phyloP scores from a whole-genome alignment of 2,113 vertebrate genomes.

The Hemiscyllium ocellatum region DNA sequence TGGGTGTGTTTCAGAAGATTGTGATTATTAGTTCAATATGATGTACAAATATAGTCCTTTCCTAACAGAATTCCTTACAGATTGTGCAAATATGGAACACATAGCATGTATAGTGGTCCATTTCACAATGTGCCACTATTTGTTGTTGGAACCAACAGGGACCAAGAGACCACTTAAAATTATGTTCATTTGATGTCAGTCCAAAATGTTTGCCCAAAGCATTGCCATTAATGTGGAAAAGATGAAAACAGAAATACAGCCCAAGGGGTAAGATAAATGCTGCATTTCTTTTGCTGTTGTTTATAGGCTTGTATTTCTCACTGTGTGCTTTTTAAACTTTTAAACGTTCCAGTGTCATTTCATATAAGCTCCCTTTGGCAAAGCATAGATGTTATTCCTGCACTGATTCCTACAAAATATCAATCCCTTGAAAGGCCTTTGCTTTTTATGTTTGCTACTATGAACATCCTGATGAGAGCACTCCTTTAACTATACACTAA shows the following conservation, averaged over 20 bases:
- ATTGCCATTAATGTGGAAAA: background rate
- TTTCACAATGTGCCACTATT: background rate
- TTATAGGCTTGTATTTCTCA: background rate
- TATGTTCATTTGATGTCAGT: background rate
- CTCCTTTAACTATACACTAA: background rate
- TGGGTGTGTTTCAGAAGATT: background rate
- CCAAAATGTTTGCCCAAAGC: background rate
- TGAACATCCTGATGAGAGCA: background rate
- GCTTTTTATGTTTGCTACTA: background rate
- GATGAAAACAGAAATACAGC: background rate
- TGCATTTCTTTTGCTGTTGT: background rate
- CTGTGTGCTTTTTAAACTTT: background rate
- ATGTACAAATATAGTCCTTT: background rate
- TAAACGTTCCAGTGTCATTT: background rate
- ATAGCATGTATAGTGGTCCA: background rate
- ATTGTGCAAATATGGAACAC: background rate
- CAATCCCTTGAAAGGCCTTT: background rate
- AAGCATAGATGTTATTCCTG: background rate
- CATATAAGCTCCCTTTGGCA: background rate
- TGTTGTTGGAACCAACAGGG: background rate
- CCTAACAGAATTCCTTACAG: background rate
- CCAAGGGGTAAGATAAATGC: background rate
- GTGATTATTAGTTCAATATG: background rate
- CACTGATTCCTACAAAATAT: background rate
- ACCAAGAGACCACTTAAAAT: background rate